Evolutionary conservation across 53 echinoderm and acorn worm species (phyloP).

Genomic region (Echinarachnius parma): DNA sequence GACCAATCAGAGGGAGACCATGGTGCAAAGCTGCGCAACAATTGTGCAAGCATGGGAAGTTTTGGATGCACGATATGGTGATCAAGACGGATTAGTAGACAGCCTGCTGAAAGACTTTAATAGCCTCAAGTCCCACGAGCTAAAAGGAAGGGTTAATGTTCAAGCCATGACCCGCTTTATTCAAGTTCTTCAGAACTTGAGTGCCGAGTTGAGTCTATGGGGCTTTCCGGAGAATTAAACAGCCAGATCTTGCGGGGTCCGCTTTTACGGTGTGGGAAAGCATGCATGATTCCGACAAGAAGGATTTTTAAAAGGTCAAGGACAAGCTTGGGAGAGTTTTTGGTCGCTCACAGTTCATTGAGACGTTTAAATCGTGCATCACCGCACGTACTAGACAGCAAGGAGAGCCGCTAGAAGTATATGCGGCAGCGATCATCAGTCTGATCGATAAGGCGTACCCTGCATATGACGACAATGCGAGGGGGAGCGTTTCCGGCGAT

Average conservation of each 20-base stretch:
- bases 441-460: too few relatives aligned
- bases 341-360: too few relatives aligned
- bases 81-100: conserved; percentile 61
- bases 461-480: too few relatives aligned
- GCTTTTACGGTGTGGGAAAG: too few relatives aligned
- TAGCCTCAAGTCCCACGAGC: conserved; percentile 58
- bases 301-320: too few relatives aligned
- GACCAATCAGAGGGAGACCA: conserved; percentile 56
- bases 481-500: too few relatives aligned
- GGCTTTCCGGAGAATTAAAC: conserved; percentile 63
- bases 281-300: too few relatives aligned
- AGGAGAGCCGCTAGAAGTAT: too few relatives aligned
- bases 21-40: conserved; percentile 58
- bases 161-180: conserved; percentile 62
- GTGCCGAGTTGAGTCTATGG: conserved; percentile 48
- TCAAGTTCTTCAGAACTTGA: conserved; percentile 57
- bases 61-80: conserved; percentile 60
- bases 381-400: too few relatives aligned
- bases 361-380: too few relatives aligned
- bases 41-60: conserved; percentile 61
- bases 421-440: too few relatives aligned
- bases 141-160: conserved; percentile 49
- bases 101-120: conserved; percentile 61
- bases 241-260: conserved; percentile 64
- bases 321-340: too few relatives aligned